A percentile compares a stretch with the other conserved stretches of the same genome.
These are phyloP conservation scores for Caenorhabditis sp. DNA, from an alignment of 2,888 invertebrate genomes.

Conservation along the genomic window DNA sequence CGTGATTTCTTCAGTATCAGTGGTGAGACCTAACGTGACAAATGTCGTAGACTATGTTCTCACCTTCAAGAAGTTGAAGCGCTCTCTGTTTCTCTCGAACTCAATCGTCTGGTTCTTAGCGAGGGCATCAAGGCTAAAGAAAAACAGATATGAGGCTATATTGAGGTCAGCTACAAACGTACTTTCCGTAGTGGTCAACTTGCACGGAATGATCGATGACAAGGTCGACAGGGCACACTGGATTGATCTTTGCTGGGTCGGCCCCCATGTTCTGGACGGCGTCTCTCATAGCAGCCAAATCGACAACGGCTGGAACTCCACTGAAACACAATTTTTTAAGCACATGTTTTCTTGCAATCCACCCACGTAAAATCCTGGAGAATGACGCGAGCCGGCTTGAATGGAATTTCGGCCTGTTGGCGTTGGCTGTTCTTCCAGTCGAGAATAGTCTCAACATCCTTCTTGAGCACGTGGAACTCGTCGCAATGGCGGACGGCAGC, in stretches of 20 bases:
- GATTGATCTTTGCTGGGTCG: constrained; percentile 95
- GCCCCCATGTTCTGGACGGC: constrained; percentile 92
- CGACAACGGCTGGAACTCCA: constrained; percentile 98
- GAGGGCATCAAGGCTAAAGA: constrained; percentile 90
- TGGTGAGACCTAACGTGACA: constrained; percentile 39
- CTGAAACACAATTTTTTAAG: constrained; percentile 85
- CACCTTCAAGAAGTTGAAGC: constrained; percentile 96
- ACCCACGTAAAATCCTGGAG: constrained; percentile 88
- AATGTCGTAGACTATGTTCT: constrained; percentile 8
- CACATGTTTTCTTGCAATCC: background rate
- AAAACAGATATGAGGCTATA: background rate
- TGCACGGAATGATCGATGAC: constrained; percentile 99
- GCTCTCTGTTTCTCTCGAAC: constrained; percentile 95
- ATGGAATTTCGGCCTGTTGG: constrained; percentile 91
- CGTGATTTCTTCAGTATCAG: constrained; percentile 49
- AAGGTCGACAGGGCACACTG: constrained; percentile 96
- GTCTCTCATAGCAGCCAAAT: constrained; percentile 98
- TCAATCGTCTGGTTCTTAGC: constrained; percentile 95
- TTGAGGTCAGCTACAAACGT: constrained; percentile 56
- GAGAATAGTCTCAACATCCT: constrained; percentile 92
- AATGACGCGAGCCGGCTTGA: constrained; percentile 96
- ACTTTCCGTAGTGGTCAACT: constrained; percentile 91
- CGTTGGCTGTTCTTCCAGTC: constrained; percentile 91
- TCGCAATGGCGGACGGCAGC: constrained; percentile 97
- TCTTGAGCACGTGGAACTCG: constrained; percentile 91